phyloP scores from a whole-genome alignment of 2,888 invertebrate species.

The Ichneumoninae sp. region DNA sequence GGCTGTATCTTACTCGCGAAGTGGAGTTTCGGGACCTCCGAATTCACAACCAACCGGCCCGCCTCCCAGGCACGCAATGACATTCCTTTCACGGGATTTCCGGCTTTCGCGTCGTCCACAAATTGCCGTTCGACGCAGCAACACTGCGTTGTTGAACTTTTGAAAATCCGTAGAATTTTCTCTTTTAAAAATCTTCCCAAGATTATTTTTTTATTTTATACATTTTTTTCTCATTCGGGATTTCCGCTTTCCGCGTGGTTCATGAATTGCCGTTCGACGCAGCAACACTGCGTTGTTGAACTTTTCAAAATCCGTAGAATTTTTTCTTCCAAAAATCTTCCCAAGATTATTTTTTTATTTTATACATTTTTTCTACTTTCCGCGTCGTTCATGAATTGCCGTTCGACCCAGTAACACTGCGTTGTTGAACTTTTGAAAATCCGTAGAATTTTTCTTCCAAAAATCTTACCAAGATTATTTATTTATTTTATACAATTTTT shows the following conservation, averaged over 20 bases:
- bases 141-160: background rate
- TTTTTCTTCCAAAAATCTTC: no score
- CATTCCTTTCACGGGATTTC: background rate
- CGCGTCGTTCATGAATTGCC: background rate
- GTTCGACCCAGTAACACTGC: background rate
- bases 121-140: background rate
- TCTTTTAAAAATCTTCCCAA: no score
- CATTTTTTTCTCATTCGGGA: background rate
- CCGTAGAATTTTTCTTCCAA: background rate
- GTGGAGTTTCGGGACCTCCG: background rate
- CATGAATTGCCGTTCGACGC: background rate
- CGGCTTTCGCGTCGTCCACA: background rate
- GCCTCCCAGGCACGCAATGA: slow-evolving; percentile 47
- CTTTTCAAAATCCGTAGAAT: background rate
- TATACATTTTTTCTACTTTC: background rate
- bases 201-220: background rate
- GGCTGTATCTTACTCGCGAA: background rate
- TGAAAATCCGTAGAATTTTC: background rate
- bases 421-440: no score
- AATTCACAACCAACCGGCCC: slow-evolving; percentile 17
- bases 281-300: background rate
- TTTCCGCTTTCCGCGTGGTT: background rate
- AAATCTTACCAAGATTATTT: background rate
- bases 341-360: background rate
- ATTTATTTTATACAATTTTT: background rate